phyloP scores from a whole-genome alignment of 2,888 invertebrate species.

The Parnassius mnemosyne region DNA sequence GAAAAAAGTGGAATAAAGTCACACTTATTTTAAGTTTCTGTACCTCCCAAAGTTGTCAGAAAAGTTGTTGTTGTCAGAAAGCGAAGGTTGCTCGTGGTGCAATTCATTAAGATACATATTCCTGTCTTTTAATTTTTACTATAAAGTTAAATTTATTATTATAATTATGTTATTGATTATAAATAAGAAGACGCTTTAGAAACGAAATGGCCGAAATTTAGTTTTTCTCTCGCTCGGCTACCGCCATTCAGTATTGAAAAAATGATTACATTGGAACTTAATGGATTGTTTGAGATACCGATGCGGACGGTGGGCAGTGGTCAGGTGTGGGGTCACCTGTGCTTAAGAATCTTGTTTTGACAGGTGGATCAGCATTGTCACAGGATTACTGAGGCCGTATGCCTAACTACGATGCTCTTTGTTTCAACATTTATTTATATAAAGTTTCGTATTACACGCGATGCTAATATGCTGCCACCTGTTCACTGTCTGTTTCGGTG shows the following conservation, averaged over 20 bases:
- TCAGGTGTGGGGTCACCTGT: slow-evolving; percentile 71
- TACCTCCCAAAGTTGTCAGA: no score
- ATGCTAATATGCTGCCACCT: slow-evolving; percentile 23
- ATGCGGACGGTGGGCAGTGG: slow-evolving; percentile 28
- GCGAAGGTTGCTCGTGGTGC: no score
- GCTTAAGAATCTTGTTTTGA: slow-evolving; percentile 62
- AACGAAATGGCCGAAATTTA: slow-evolving; percentile 10
- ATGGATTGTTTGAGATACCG: slow-evolving; percentile 29
- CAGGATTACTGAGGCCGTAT: slow-evolving; percentile 44
- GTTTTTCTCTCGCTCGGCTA: slow-evolving; percentile 8
- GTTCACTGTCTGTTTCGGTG: slow-evolving; percentile 21
- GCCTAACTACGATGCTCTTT: slow-evolving; percentile 37
- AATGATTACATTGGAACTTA: slow-evolving; percentile 30
- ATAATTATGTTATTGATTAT: no score
- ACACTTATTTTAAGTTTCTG: no score
- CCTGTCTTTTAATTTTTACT: no score
- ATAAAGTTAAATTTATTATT: no score
- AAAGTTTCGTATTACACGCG: slow-evolving; percentile 20
- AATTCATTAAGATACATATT: no score
- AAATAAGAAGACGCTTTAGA: not conserved
- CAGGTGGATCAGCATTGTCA: slow-evolving; percentile 63
- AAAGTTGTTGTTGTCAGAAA: no score
- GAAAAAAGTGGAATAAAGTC: no score
- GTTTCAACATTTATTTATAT: slow-evolving; percentile 38
- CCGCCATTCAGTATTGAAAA: slow-evolving; percentile 19